Conservation (phyloP, 2,797 vertebrate species). For the Sebastes taczanowskii region DNA sequence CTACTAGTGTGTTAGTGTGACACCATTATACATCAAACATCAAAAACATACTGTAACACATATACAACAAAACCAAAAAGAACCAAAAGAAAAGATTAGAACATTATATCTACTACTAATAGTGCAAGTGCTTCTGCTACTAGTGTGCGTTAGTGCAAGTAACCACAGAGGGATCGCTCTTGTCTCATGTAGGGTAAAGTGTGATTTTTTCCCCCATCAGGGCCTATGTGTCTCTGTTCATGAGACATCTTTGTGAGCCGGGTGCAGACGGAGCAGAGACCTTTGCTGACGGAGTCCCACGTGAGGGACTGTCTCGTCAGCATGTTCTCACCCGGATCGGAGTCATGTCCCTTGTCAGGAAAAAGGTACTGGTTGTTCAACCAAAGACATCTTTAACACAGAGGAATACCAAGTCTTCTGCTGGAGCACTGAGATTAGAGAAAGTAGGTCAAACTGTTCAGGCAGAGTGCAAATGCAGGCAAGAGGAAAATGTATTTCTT, state of each 20-base stretch:
- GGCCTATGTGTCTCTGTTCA: conserved; percentile 98
- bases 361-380: conserved; percentile 87
- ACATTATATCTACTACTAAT: neutral
- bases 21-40: neutral
- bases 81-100: too few species aligned
- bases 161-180: neutral
- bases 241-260: conserved; percentile 96
- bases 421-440: conserved; percentile 30
- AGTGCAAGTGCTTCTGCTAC: neutral
- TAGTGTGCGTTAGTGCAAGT: neutral
- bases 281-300: conserved; percentile 95
- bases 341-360: conserved; percentile 98
- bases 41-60: neutral
- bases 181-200: neutral
- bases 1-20: too few species aligned
- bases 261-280: conserved; percentile 96
- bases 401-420: neutral
- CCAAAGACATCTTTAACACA: conserved; percentile 11
- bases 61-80: neutral
- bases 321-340: conserved; percentile 97
- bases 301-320: conserved; percentile 95
- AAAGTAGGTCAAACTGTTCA: conserved; percentile 54
- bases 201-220: conserved; percentile 66
- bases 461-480: neutral
- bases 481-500: neutral